These are phyloP conservation scores for Cyclopterus lumpus DNA, from an alignment of 2,797 vertebrate genomes.

Conservation along the genomic window DNA sequence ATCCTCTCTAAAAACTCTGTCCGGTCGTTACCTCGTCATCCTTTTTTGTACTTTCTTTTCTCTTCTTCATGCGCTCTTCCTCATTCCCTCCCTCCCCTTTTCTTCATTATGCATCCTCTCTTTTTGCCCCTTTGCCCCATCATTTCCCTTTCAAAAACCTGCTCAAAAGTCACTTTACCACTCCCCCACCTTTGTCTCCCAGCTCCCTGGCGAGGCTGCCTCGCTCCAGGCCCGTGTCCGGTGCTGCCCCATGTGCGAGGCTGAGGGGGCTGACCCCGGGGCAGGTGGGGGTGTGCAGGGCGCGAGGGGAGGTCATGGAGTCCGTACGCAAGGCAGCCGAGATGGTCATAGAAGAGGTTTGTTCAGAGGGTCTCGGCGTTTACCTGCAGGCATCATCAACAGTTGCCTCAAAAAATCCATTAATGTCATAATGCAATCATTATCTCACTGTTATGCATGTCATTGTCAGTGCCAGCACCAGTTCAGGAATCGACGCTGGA, in stretches of 20 bases:
- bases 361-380: not conserved
- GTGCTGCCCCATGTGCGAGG: constrained; percentile 77
- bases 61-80: constrained; percentile 35
- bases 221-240: constrained; percentile 78
- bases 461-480: constrained; percentile 85
- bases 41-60: constrained; percentile 42
- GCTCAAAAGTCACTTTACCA: constrained; percentile 38
- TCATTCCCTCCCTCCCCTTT: constrained; percentile 21
- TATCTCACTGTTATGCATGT: constrained; percentile 32
- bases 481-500: constrained; percentile 84
- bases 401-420: not conserved
- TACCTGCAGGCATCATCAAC: not conserved
- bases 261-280: constrained; percentile 84
- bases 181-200: constrained; percentile 38
- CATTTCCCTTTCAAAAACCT: constrained; percentile 23
- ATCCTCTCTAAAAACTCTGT: constrained; percentile 64
- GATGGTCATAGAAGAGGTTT: constrained; percentile 87
- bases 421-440: not conserved
- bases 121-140: constrained; percentile 22
- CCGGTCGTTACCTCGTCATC: constrained; percentile 57
- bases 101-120: constrained; percentile 41
- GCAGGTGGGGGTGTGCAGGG: constrained; percentile 82
- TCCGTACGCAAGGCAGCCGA: constrained; percentile 79
- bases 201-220: constrained; percentile 86
- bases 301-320: constrained; percentile 86